Conservation (phyloP, 2,113 vertebrate species). For the Laticauda colubrina region DNA sequence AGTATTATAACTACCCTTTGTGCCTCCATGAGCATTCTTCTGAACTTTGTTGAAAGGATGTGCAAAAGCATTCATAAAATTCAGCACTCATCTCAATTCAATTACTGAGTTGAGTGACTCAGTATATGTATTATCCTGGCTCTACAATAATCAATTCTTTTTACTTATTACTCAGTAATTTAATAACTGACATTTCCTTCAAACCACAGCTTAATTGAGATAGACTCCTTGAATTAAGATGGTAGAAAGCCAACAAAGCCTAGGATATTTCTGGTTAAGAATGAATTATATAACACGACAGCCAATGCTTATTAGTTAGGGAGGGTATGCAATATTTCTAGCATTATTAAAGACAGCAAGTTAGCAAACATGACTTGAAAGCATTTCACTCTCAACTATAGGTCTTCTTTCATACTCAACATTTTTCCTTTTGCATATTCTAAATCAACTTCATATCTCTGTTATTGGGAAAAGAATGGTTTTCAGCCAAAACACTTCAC, state of each 20-base stretch:
- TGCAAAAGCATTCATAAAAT: slow-evolving; percentile 1
- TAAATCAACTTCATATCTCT: neutral
- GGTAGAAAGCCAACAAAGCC: neutral
- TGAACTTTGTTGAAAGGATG: neutral
- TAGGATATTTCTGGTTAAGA: neutral
- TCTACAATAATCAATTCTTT: neutral
- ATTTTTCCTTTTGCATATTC: neutral
- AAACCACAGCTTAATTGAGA: neutral
- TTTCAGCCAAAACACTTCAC: neutral
- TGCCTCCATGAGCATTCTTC: neutral
- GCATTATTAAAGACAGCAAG: neutral
- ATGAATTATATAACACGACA: neutral
- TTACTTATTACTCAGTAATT: neutral
- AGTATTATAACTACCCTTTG: neutral
- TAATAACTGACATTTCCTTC: neutral
- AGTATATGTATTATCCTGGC: neutral
- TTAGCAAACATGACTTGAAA: neutral
- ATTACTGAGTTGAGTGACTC: neutral
- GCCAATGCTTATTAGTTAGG: neutral
- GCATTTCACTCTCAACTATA: neutral
- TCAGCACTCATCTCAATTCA: neutral
- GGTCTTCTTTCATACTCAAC: neutral
- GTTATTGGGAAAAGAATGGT: neutral
- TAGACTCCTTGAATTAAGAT: neutral
- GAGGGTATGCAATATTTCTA: neutral